Conservation (phyloP, 2,113 vertebrate genomes). For the Piaya cayana region DNA sequence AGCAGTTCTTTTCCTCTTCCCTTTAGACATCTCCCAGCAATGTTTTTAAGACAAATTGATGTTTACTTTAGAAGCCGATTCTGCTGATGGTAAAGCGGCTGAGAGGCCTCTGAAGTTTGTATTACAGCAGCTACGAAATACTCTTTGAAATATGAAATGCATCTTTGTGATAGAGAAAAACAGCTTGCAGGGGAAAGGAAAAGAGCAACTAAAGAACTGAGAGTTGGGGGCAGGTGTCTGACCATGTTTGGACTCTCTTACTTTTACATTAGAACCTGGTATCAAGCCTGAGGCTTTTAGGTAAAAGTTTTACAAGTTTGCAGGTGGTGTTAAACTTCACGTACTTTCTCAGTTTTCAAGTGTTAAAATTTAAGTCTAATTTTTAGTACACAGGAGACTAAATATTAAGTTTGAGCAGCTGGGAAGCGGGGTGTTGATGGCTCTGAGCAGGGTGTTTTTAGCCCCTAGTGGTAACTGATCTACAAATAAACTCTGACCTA, state of each 20-base stretch:
- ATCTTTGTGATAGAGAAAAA: background rate
- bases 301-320: background rate
- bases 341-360: background rate
- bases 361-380: background rate
- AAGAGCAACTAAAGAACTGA: background rate
- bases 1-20: background rate
- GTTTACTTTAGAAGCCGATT: background rate
- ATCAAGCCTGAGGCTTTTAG: background rate
- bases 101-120: background rate
- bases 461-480: conserved; percentile 27
- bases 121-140: background rate
- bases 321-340: background rate
- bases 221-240: background rate
- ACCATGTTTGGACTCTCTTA: background rate
- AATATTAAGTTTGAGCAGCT: background rate
- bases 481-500: conserved; percentile 56
- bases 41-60: background rate
- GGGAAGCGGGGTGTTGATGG: background rate
- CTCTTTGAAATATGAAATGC: background rate
- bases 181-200: background rate
- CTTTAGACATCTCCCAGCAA: background rate
- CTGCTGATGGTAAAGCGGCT: background rate
- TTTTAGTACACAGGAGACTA: background rate
- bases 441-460: background rate
- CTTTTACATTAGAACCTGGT: background rate